Base-by-base conservation (phyloP, 1,140 invertebrate genomes). In the Hycleus phaleratus region DNA sequence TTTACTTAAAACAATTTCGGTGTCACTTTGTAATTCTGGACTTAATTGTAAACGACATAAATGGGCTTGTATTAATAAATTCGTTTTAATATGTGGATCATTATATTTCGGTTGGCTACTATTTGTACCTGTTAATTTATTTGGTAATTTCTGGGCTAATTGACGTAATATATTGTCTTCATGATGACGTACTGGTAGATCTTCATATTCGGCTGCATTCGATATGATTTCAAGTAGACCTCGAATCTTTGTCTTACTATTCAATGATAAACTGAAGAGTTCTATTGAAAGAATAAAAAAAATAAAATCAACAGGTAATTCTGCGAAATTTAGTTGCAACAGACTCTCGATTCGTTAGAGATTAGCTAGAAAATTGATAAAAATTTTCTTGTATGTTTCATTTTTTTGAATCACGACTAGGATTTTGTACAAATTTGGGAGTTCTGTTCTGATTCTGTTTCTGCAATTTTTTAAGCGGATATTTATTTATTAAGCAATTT, bases 221-320 rank as follows among this genome's bases (percentile, higher is more conserved):
- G 95, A 93, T 38, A 99, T 96, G 66, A 99, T 99, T 77, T 99
- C 97, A 59, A 99, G 76, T 0, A 99, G 78, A 38, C 95, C 95
- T 25, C 95, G 84, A 46, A 98, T 92, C 78, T 99, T 99, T 0
- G 96, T 99, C 78, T 98, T 99, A 59, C 82, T 92, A 49, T 95
- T 98, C 4, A 99, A 74, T 2, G 96, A 98, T 64, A 97, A 82
- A 68, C 92, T 96, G 79, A 99, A 99, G 56, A 99, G 77, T 75
- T 99, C 96, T 90, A 76, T 7, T 1, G 43, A 66, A 68, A 53
- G 9, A 56, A 26, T 45, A 38, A 11, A 55, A 26, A 26, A 10
- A 38, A 25, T 32, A 32, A 48, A 48, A 54, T 39, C 39, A 53
- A n/a, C 8, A 32, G 26, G 12, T 3, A 4, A 56, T 6, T 46